Conservation (phyloP, 35 echinoderm and acorn worm genomes). For the Amphiura filiformis region DNA sequence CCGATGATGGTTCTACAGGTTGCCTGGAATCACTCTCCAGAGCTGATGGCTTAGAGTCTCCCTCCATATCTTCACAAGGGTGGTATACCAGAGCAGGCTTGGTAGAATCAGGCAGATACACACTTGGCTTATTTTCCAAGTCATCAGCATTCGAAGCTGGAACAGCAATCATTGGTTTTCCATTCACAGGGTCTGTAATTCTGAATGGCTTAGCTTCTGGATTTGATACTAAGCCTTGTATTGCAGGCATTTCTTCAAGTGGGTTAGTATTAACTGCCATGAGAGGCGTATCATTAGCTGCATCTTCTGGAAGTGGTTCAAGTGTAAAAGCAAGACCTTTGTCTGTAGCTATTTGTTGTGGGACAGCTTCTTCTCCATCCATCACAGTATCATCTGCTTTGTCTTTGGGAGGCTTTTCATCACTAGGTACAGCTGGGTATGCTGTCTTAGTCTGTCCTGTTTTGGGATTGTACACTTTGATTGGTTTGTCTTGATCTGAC, state of each 20-base stretch:
- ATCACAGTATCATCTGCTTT: neutral
- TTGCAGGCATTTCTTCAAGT: neutral
- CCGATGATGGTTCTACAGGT: neutral
- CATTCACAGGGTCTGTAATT: neutral
- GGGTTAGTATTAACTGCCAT: neutral
- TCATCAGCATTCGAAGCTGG: neutral
- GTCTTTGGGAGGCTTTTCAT: neutral
- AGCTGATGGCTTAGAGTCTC: neutral
- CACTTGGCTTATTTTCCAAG: neutral
- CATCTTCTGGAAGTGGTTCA: neutral
- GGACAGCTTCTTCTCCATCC: neutral
- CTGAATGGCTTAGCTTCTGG: neutral
- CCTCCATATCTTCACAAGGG: neutral
- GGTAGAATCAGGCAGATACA: constrained; percentile 17
- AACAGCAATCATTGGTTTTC: neutral
- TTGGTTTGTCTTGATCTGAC: neutral
- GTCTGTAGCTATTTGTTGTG: constrained; percentile 17
- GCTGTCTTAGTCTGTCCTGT: neutral
- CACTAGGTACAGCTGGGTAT: neutral
- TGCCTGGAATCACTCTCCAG: neutral
- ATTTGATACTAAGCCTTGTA: neutral
- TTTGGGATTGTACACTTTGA: constrained; percentile 7
- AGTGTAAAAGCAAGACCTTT: constrained; percentile 27
- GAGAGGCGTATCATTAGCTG: neutral
- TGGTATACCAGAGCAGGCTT: neutral